Evolutionary conservation across 1,140 invertebrate species (phyloP), one percentile per base, ranked within the genome.

Genomic region (Marisa cornuarietis): DNA sequence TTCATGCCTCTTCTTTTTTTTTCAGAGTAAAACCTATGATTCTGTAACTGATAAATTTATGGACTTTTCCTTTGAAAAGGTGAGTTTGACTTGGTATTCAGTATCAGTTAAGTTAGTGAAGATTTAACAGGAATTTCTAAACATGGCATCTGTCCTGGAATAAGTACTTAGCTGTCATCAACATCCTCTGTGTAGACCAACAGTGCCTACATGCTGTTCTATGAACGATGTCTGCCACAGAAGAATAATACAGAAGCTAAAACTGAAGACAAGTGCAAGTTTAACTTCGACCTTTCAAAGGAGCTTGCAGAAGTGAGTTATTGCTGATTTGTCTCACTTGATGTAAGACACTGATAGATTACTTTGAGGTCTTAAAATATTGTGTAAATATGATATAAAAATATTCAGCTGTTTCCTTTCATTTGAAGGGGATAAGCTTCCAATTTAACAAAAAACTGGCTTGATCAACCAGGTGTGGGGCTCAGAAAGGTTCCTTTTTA

Each of bases 141-240:
- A n/a, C 24, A 69, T 26, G 42, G 42, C 24, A 69, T 42, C 31
- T 42, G 22, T 49, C 24, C 24, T 69, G 14, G 18, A 69, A 31
- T 24, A 31, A 0, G 16, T 69, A 16, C 24, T 69, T 58, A 58
- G 54, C 54, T 9, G 8, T 58, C 16, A 18, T 18, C 31, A 42
- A 42, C 16, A 9, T 58, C 8, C 16, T 58, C 16, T 58, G 82
- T 83, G 7, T 82, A 92, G 92, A 98, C 97, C 0, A 98, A 99
- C 89, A 97, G 96, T 88, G 97, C 97, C 1, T 99, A 99, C 87
- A 99, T 99, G 97, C 90, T 99, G 71, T 98, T 99, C 89, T 99
- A 99, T 90, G 96, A 98, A 90, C 93, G 95, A 82, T 94, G 92
- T 78, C 91, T 92, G 49, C 86, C 91, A 0, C 74, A 69, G 42